These are phyloP conservation scores for Indri indri DNA, from an alignment of 2,113 vertebrate species.

Conservation along the genomic window DNA sequence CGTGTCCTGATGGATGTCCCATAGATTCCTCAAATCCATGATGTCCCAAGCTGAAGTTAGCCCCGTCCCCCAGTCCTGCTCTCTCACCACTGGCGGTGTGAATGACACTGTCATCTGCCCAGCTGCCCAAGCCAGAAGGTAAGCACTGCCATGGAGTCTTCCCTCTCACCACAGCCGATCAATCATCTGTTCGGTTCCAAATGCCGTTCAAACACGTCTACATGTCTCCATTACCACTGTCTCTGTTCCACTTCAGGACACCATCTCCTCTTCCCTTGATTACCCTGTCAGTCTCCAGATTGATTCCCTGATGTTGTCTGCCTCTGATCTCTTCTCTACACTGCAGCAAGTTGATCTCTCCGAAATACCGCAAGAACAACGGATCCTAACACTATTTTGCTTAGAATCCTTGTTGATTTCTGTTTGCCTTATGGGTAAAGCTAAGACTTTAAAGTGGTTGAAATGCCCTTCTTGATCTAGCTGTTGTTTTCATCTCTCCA, in stretches of 20 bases:
- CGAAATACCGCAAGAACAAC: neutral
- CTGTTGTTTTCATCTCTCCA: neutral
- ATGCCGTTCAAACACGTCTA: neutral
- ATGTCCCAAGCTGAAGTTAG: neutral
- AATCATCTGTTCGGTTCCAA: neutral
- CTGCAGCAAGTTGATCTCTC: neutral
- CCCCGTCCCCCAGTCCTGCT: neutral
- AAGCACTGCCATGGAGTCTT: neutral
- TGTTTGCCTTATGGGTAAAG: neutral
- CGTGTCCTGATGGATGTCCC: neutral
- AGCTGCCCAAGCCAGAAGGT: neutral
- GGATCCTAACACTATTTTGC: neutral
- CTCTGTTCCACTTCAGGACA: neutral
- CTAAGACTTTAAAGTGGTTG: neutral
- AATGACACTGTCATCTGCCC: neutral
- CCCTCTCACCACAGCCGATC: neutral
- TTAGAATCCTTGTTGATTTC: neutral
- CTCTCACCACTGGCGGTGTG: neutral
- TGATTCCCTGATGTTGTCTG: neutral
- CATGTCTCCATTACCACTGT: neutral
- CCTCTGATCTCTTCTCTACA: neutral
- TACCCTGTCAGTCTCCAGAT: neutral
- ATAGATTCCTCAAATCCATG: neutral
- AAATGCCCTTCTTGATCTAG: neutral
- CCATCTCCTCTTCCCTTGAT: neutral